phyloP scores from a whole-genome alignment of 2,888 invertebrate species.

The Smittia aterrima region DNA sequence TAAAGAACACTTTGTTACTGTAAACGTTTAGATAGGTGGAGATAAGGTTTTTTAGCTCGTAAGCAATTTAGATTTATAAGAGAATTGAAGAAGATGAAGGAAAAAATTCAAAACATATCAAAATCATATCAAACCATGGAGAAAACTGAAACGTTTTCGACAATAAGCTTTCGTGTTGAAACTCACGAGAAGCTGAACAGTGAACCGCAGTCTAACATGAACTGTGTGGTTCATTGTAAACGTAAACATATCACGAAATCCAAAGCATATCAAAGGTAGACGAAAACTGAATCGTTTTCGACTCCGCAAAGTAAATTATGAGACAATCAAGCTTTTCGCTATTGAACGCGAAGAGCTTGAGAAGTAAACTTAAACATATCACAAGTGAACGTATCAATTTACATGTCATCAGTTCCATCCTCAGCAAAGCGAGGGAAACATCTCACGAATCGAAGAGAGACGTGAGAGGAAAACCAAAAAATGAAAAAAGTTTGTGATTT shows the following conservation, averaged over 20 bases:
- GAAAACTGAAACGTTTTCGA: neutral
- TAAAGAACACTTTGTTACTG: conserved; percentile 50
- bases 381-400: conserved; percentile 2
- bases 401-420: neutral
- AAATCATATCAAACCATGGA: conserved; percentile 6
- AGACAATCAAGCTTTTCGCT: conserved; percentile 18
- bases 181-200: too few species aligned
- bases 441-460: neutral
- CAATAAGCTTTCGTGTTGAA: too few species aligned
- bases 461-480: conserved; percentile 8
- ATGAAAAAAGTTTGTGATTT: conserved; percentile 2
- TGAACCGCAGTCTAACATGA: too few species aligned
- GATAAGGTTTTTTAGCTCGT: neutral
- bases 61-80: neutral
- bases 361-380: conserved; percentile 18
- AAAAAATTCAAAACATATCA: neutral
- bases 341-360: neutral
- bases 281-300: neutral
- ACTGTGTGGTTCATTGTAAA: too few species aligned
- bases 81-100: too few species aligned
- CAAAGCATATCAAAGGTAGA: conserved; percentile 3
- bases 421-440: neutral
- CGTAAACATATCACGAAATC: neutral
- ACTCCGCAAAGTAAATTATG: conserved; percentile 8
- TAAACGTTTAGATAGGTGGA: conserved; percentile 6